Conservation (phyloP, 2,888 invertebrate species). For the Pristionchus japonicus region DNA sequence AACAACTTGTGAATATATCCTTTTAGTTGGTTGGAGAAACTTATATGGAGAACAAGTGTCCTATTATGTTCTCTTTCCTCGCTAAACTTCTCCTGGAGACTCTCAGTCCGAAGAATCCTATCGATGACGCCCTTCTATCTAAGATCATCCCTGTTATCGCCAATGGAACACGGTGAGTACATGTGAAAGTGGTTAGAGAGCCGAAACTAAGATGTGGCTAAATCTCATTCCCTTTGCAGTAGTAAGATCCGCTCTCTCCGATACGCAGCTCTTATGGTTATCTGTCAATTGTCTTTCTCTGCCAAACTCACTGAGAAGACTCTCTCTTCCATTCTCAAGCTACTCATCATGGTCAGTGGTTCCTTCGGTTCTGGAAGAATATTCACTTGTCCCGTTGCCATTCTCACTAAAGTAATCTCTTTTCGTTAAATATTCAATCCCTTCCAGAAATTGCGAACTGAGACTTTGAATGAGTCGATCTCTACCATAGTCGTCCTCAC, state of each 20-base stretch:
- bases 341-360: slow-evolving; percentile 61
- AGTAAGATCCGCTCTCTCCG: slow-evolving; percentile 58
- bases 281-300: slow-evolving; percentile 63
- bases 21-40: slow-evolving; percentile 56
- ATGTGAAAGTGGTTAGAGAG: neutral
- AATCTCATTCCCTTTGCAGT: slow-evolving; percentile 49
- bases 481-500: slow-evolving; percentile 69
- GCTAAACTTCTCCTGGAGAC: slow-evolving; percentile 85
- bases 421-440: too few relatives aligned
- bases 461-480: slow-evolving; percentile 56
- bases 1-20: slow-evolving; percentile 45
- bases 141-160: slow-evolving; percentile 69
- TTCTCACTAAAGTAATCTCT: too few relatives aligned
- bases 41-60: slow-evolving; percentile 76
- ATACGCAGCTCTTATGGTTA: slow-evolving; percentile 59
- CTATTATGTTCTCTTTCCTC: slow-evolving; percentile 86
- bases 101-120: slow-evolving; percentile 79
- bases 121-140: slow-evolving; percentile 81
- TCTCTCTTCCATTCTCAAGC: slow-evolving; percentile 59
- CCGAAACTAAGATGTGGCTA: neutral
- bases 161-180: slow-evolving; percentile 63
- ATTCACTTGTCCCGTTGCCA: neutral
- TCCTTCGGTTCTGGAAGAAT: too few relatives aligned
- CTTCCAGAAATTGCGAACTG: slow-evolving; percentile 64
- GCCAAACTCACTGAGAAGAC: slow-evolving; percentile 61